These are phyloP conservation scores for Atlantisia rogersi DNA, from an alignment of 2,113 vertebrate genomes.

Conservation along the genomic window DNA sequence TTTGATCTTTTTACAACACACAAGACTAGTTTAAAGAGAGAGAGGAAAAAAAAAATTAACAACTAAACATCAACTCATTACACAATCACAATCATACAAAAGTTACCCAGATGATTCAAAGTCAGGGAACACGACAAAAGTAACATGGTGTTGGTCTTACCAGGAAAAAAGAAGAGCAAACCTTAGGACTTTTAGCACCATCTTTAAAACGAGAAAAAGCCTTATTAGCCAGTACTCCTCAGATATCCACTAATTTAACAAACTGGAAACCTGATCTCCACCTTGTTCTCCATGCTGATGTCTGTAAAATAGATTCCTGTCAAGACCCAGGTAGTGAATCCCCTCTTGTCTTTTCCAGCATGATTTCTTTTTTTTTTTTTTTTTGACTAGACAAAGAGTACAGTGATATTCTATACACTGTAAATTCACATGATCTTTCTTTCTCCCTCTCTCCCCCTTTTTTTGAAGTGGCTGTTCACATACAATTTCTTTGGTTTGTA, in stretches of 20 bases:
- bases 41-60: not conserved
- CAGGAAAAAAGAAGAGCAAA: conserved; percentile 45
- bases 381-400: not conserved
- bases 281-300: not conserved
- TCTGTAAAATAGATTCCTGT: conserved; percentile 24
- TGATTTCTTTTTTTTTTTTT: not conserved
- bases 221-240: not conserved
- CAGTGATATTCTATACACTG: not conserved
- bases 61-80: rapidly evolving
- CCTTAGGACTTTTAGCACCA: conserved; percentile 40
- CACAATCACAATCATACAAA: not conserved
- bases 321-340: not conserved
- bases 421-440: not conserved
- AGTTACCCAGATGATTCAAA: not conserved
- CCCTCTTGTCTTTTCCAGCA: not conserved
- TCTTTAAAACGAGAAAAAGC: conserved; percentile 57
- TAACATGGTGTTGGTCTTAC: not conserved
- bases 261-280: conserved; percentile 60
- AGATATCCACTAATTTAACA: not conserved
- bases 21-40: not conserved
- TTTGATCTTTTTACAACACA: not conserved
- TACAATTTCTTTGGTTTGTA: not conserved
- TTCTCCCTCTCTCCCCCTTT: rapidly evolving
- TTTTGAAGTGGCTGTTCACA: not conserved
- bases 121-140: not conserved